phyloP scores from a whole-genome alignment of 2,797 vertebrate genomes.

The Meriones psammophilus region DNA sequence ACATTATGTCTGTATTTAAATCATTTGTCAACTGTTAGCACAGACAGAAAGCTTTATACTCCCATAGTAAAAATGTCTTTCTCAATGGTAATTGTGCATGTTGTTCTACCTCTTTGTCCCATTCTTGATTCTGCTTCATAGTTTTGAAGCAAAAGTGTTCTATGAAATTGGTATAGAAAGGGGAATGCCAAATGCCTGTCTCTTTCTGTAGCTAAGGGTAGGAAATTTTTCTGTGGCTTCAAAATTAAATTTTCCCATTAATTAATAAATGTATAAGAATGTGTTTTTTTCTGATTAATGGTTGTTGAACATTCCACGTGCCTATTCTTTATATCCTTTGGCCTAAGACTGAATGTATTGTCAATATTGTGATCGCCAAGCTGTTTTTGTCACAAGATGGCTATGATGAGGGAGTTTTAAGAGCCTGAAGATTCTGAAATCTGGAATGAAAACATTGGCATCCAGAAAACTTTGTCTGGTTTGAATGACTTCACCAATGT shows the following conservation, averaged over 20 bases:
- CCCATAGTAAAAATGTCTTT: conserved; percentile 11
- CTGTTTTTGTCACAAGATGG: neutral
- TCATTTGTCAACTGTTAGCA: conserved; percentile 19
- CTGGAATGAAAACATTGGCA: neutral
- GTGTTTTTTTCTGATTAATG: neutral
- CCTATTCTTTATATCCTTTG: neutral
- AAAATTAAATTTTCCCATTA: neutral
- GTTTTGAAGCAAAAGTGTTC: neutral
- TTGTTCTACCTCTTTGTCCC: neutral
- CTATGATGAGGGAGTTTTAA: neutral
- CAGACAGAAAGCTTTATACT: conserved; percentile 42
- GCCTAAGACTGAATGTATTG: neutral
- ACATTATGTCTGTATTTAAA: conserved; percentile 61
- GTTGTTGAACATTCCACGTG: neutral
- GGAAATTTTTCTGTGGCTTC: neutral
- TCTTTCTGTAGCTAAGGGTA: neutral
- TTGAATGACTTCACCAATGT: neutral
- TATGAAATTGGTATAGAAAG: neutral
- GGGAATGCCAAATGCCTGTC: neutral
- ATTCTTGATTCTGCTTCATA: neutral
- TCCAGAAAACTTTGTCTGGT: neutral
- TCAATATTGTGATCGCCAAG: neutral
- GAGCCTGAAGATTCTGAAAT: neutral
- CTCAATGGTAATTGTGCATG: neutral
- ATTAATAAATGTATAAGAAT: neutral